phyloP scores from a whole-genome alignment of 2,797 vertebrate species.

The Epinephelus awoara region DNA sequence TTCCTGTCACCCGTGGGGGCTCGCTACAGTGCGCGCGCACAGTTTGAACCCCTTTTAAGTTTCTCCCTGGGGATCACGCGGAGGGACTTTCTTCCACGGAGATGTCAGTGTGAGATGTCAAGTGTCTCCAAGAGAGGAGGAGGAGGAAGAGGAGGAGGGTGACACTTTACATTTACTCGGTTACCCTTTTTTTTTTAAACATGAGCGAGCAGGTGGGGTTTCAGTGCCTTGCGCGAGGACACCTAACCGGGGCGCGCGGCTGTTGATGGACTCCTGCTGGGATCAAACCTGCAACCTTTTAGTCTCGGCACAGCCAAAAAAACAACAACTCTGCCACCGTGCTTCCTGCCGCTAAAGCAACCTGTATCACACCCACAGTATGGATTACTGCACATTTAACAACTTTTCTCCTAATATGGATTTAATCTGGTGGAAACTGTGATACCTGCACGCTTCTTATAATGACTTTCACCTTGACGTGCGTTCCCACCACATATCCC shows the following conservation, averaged over 20 bases:
- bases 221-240: conserved; percentile 24
- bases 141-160: neutral
- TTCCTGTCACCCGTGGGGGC: conserved; percentile 1
- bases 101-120: neutral
- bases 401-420: conserved; percentile 59
- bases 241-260: neutral
- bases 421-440: conserved; percentile 28
- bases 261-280: conserved; percentile 44
- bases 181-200: neutral
- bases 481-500: neutral
- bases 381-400: conserved; percentile 54
- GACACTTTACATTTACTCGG: conserved; percentile 6
- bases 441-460: neutral
- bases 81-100: neutral
- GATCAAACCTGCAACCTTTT: conserved; percentile 62
- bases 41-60: conserved; percentile 49
- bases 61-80: conserved; percentile 35
- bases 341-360: conserved; percentile 50
- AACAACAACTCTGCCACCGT: neutral
- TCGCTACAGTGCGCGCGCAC: neutral
- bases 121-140: neutral
- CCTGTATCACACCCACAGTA: conserved; percentile 35
- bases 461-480: conserved; percentile 20
- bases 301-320: conserved; percentile 10
- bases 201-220: conserved; percentile 5